Base-by-base conservation (phyloP, 2,888 invertebrate genomes). In the Lasioglossum villosulum region DNA sequence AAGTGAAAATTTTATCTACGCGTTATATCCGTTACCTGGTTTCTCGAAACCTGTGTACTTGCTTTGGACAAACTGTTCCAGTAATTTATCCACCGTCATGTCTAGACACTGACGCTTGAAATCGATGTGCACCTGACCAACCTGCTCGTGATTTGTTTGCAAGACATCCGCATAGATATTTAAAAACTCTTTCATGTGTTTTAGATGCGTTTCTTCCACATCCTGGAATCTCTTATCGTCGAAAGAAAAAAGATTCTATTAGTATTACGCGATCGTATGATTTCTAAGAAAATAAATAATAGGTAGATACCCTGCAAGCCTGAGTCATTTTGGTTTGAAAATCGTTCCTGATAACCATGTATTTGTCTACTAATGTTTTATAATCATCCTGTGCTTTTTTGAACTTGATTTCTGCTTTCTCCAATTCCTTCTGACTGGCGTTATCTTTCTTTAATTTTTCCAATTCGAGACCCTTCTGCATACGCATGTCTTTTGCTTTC, bases 311-410 rank as follows among this genome's bases (percentile, higher is more conserved):
- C 95, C 97, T 97, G 95, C 98, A 98, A 66, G 98, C 98, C 89
- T 97, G 96, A 10, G 98, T 97, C 99, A 99, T 99, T 96, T 99
- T 99, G 93, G 97, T 97, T 95, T 99, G 99, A 96, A 99, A 99
- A 93, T 99, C 99, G 92, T 98, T 98, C 94, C 99, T 97, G 75
- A 99, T 97, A 48, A 96, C 96, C 92, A 97, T 97, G 95, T 99
- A 99, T 95, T 99, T 99, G 86, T 99, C 99, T 89, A 99, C 97
- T 91, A 98, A 96, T 88, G 96, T 96, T 94, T 98, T 98, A 94
- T 99, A 99, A 93, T 99, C 99, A 94, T 99, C 99, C 95, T 99
- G 98, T 37, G 99, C 97, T 96, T 99, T 99, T 94, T 98, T 98
- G 90, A 98, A 96, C 95, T 99, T 99, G 1, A 97, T 96, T 95